Evolutionary conservation across 1,140 invertebrate genomes (phyloP).

Genomic region (Platorchestia sp.): DNA sequence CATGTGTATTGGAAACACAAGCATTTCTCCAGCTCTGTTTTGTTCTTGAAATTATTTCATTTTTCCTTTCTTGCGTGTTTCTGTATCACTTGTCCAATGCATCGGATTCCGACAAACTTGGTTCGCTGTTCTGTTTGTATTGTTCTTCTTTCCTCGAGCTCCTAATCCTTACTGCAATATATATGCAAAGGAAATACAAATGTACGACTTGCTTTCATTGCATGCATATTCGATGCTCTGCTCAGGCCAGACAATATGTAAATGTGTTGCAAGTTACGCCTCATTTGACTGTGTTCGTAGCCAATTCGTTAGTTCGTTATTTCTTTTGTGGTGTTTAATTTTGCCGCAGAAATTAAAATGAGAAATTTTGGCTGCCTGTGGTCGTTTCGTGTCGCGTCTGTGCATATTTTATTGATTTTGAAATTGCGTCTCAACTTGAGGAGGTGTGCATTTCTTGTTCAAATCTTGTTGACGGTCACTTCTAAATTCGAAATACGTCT

Average conservation of each 20-base stretch:
- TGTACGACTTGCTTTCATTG: not conserved
- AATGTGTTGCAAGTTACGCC: not conserved
- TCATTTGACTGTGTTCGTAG: no score
- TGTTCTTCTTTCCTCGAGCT: not conserved
- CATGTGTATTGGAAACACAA: not conserved
- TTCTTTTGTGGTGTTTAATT: not conserved
- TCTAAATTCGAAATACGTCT: no score
- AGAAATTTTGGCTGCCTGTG: no score
- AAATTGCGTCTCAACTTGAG: no score
- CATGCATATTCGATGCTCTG: not conserved
- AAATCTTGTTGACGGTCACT: no score
- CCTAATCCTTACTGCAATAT: not conserved
- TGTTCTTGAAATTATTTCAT: not conserved
- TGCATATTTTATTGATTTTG: no score
- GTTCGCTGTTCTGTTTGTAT: not conserved
- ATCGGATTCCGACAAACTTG: not conserved
- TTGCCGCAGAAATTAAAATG: no score
- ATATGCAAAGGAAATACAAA: not conserved
- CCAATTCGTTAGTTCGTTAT: no score
- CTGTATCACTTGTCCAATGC: not conserved
- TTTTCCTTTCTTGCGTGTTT: not conserved
- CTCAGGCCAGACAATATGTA: not conserved
- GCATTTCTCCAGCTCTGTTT: not conserved
- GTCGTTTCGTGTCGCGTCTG: no score
- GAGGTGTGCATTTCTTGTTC: no score